These are phyloP conservation scores for Alligator sinensis DNA, from an alignment of 2,113 vertebrate genomes.

Conservation along the genomic window DNA sequence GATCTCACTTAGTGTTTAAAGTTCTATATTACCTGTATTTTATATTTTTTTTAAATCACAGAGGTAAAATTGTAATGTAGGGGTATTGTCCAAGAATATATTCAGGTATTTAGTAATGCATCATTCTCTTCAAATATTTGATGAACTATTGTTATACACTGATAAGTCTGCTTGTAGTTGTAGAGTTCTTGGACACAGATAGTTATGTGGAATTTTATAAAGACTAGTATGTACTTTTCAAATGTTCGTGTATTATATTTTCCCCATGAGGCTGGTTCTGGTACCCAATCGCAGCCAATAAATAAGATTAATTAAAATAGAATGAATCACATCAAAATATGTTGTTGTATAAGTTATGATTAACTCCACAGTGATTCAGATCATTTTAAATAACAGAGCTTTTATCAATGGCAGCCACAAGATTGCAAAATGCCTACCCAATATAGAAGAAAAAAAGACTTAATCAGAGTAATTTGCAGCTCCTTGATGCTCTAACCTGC, in stretches of 20 bases:
- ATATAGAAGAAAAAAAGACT: neutral
- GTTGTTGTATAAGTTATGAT: constrained; percentile 78
- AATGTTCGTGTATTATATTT: neutral
- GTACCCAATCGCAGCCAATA: constrained; percentile 16
- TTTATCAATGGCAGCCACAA: constrained; percentile 68
- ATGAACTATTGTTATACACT: neutral
- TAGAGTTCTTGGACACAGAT: neutral
- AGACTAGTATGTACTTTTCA: neutral
- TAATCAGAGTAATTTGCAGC: neutral
- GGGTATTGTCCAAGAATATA: neutral
- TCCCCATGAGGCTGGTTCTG: neutral
- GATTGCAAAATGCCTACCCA: neutral
- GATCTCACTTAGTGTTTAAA: neutral
- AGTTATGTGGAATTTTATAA: neutral
- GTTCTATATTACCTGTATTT: neutral
- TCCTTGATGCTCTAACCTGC: neutral
- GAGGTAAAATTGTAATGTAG: neutral
- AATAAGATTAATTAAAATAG: constrained; percentile 83
- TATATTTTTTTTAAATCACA: neutral
- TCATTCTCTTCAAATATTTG: neutral
- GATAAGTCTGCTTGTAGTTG: neutral
- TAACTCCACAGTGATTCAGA: constrained; percentile 78
- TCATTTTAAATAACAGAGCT: constrained; percentile 71
- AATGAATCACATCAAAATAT: constrained; percentile 81
- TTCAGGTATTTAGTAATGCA: neutral